These are phyloP conservation scores for Nyctibius grandis DNA, from an alignment of 2,797 vertebrate species.

Conservation along the genomic window DNA sequence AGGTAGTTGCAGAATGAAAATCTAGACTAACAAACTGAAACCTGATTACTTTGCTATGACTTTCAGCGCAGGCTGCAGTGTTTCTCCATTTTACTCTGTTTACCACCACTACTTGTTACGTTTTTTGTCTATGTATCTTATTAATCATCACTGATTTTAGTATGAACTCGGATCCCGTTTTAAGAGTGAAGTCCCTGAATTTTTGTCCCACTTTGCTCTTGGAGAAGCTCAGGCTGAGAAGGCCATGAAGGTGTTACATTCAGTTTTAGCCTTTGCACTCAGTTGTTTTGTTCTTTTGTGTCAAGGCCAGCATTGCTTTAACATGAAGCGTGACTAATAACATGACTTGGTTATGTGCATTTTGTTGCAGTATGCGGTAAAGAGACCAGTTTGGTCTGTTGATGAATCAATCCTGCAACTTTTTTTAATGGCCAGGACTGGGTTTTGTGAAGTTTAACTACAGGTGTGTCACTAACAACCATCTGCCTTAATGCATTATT, in stretches of 20 bases:
- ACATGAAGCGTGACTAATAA: conserved; percentile 40
- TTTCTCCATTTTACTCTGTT: not conserved
- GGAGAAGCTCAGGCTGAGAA: not conserved
- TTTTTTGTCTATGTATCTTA: not conserved
- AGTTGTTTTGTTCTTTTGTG: conserved; percentile 16
- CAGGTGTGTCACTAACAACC: not conserved
- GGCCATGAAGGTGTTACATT: not conserved
- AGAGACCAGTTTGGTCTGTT: conserved; percentile 57
- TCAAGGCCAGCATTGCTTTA: not conserved
- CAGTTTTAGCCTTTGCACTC: conserved; percentile 23
- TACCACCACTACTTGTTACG: not conserved
- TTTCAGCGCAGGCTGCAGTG: no score
- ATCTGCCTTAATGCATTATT: not conserved
- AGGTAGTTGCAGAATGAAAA: not conserved
- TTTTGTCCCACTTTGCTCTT: not conserved
- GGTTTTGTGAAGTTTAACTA: not conserved
- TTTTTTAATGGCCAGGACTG: not conserved
- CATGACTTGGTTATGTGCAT: not conserved
- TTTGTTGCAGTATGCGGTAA: conserved; percentile 5
- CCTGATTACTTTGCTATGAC: not conserved
- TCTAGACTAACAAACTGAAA: not conserved
- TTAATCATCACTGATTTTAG: not conserved
- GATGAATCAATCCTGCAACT: conserved; percentile 26
- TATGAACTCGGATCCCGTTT: not conserved
- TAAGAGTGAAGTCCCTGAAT: not conserved